Base-by-base conservation (phyloP, 2,888 invertebrate genomes). In the Eurois occulta region DNA sequence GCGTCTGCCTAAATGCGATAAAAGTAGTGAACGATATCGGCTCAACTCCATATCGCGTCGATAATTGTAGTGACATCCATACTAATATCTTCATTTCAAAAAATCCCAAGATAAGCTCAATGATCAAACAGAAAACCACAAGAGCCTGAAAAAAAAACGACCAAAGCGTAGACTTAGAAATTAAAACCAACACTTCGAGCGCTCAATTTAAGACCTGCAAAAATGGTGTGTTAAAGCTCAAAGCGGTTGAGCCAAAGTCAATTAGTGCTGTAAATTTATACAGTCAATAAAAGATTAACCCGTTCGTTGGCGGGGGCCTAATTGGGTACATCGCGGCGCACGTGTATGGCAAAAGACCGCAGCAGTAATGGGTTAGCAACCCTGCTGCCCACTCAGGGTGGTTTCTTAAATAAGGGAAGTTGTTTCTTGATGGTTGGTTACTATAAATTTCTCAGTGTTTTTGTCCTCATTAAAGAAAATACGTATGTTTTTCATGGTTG, bases 251-350 rank as follows among this genome's bases (percentile, higher is more conserved):
- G 80, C 78, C 60, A 85, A 85, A 88, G 83, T 88, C 87, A 90
- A 90, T 90, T 90, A 90, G 84, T 82, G 80, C 72, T 55, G 81
- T 72, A 81, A 83, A 87, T 90, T 89, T 90, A 89, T 85, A 88
- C 80, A 88, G 91, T 89, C 90, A 89, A 91, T 93, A 91, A 90
- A 91, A 92, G 91, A 91, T 92, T 91, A 92, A 90, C 88, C 88
- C 85, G 82, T 78, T 80, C 85, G 85, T 78, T 78, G 76, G 83
- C 84, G 78, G 81, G 78, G 35, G 71, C 84, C 89, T 91, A 92
- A 92, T 92, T 91, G 91, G 87, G 81, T 88, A 85, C 80, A 88
- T 82, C 84, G 81, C 73, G 81, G 80, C 83, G 81, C 82, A 85
- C 83, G 85, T 88, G 77, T 83, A 82, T 84, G 70, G 81, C 62